Evolutionary conservation across 2,797 vertebrate genomes (phyloP).

Genomic region (Hippoglossus hippoglossus): DNA sequence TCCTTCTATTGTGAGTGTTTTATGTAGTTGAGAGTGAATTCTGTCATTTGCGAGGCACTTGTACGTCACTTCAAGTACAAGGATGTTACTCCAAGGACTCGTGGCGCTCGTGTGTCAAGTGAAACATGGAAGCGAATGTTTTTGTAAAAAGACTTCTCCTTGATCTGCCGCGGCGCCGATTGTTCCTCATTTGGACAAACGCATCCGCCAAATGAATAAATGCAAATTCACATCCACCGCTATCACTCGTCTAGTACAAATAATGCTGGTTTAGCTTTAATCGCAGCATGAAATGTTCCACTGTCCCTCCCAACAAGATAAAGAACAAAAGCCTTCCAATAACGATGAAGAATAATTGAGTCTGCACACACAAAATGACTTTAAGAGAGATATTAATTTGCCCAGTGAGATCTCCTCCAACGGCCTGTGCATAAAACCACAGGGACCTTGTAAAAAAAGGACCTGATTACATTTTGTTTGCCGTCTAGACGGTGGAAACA

Average conservation of each 20-base stretch:
- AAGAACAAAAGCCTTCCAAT: neutral
- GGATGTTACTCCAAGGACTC: no score
- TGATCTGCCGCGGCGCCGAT: neutral
- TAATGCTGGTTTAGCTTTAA: neutral
- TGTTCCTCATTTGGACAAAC: neutral
- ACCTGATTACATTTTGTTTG: slow-evolving; percentile 28
- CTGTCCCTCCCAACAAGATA: neutral
- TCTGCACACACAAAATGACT: neutral
- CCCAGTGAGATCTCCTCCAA: neutral
- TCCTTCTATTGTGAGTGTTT: neutral
- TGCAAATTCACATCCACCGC: neutral
- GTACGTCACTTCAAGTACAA: no score
- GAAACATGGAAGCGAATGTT: no score
- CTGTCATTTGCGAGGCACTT: neutral
- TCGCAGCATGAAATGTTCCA: neutral
- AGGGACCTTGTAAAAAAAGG: slow-evolving; percentile 18
- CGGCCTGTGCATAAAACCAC: slow-evolving; percentile 9
- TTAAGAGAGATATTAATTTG: slow-evolving; percentile 24
- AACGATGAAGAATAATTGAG: neutral
- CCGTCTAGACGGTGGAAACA: slow-evolving; percentile 19
- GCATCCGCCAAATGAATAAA: neutral
- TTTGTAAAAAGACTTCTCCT: neutral
- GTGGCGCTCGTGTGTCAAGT: no score
- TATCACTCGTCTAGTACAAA: neutral
- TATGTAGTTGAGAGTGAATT: neutral